These are phyloP conservation scores for Brevimyrus niger DNA, from an alignment of 2,113 vertebrate species.

Conservation along the genomic window DNA sequence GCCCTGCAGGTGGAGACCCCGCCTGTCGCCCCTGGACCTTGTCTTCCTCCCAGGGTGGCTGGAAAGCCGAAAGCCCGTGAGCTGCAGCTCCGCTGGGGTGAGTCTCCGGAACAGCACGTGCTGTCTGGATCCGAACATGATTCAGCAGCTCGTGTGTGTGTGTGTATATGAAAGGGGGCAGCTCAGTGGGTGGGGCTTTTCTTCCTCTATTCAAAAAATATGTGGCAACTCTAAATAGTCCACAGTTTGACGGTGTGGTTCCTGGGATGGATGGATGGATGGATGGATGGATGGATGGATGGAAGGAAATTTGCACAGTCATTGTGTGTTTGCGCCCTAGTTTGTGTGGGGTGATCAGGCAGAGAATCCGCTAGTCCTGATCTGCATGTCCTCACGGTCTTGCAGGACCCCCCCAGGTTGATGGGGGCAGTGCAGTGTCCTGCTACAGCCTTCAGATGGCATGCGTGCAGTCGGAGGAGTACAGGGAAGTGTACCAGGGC, in stretches of 20 bases:
- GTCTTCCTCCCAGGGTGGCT: conserved; percentile 80
- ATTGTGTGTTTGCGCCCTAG: neutral
- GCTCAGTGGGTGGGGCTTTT: neutral
- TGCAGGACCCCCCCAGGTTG: conserved; percentile 71
- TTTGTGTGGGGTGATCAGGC: neutral
- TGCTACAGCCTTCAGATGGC: conserved; percentile 79
- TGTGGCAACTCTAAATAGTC: neutral
- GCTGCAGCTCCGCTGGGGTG: conserved; percentile 93
- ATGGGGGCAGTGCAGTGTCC: conserved; percentile 77
- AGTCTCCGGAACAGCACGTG: neutral
- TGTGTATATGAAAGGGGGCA: neutral
- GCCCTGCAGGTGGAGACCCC: conserved; percentile 82
- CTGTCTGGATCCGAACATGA: neutral
- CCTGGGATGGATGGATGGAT: neutral
- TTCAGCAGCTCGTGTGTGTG: neutral
- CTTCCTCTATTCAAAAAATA: neutral
- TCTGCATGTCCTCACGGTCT: neutral
- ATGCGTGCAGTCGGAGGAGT: conserved; percentile 68
- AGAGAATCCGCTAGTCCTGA: neutral
- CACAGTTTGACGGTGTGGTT: neutral
- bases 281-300: neutral
- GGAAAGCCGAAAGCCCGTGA: conserved; percentile 90
- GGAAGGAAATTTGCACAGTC: neutral
- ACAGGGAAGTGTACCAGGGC: conserved; percentile 83
- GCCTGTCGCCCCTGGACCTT: conserved; percentile 81